Evolutionary conservation across 2,888 invertebrate genomes (phyloP), one percentile per base, ranked within the genome.

Genomic region (Polydrusus pterygomalis): DNA sequence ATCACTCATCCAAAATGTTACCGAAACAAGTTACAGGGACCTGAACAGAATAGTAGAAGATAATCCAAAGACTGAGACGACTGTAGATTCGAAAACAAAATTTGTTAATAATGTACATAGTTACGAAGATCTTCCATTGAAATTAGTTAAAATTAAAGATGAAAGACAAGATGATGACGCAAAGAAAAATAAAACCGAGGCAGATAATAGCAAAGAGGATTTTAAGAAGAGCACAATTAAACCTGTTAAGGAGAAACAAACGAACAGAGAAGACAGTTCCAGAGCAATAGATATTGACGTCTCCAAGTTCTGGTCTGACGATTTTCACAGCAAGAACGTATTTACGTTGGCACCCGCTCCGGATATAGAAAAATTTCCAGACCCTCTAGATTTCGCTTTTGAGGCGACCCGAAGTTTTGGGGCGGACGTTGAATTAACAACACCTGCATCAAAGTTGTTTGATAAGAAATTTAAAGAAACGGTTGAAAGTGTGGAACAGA

Each of bases 381-480:
- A 74, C 8, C 74, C 70, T 0, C 62, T 62, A 10, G 75, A 79
- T 6, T 65, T 69, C 25, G 8, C 63, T 13, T 67, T 75, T n/a
- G 47, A 70, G 15, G 68, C 5, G 9, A 62, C 69, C 15, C 64
- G 63, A 9, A 75, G 54, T 64, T 67, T 58, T 68, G 70, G 18
- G 60, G 78, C 38, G 2, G 70, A 80, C 11, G 54, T 78, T 15
- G 82, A 83, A 17, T 81, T 90, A 45, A 91, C 91, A 10, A 91
- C 91, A n/a, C 90, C 90, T 13, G 88, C 87, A 83, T 88, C 89
- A 67, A 88, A 88, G 70, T 88, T 87, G 78, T 91, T 91, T 78
- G 91, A 91, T 81, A 87, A 89, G 79, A 90, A 89, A 80, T 89
- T 86, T 81, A 86, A 89, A 78, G 87, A 89, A 82, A 88, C 91